phyloP scores from a whole-genome alignment of 2,888 invertebrate genomes.

The Erannis defoliaria region DNA sequence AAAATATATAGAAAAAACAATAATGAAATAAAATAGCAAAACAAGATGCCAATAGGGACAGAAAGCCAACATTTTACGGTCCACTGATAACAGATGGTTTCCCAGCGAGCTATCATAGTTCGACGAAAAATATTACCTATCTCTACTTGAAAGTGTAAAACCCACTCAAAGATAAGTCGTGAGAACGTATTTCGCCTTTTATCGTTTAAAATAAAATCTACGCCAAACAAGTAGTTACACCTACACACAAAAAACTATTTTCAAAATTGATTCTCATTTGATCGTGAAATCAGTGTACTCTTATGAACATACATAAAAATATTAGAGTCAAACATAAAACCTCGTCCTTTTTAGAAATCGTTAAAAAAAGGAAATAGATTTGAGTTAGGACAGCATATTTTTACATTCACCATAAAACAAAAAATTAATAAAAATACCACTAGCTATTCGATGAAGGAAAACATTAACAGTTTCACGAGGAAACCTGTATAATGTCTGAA shows the following conservation, averaged over 20 bases:
- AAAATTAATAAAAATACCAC: no score
- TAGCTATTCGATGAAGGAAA: no score
- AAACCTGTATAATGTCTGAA: neutral
- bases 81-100: constrained; percentile 29
- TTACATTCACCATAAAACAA: no score
- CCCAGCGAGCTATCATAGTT: constrained; percentile 19
- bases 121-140: constrained; percentile 24
- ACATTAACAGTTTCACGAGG: neutral
- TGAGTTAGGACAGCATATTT: neutral
- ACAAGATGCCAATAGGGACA: constrained; percentile 10
- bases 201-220: constrained; percentile 4
- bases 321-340: no score
- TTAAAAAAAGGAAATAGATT: constrained; percentile 4
- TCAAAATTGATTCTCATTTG: no score
- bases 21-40: constrained; percentile 15
- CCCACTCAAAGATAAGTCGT: constrained; percentile 19
- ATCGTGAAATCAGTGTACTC: no score
- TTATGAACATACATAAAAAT: no score
- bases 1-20: constrained; percentile 5
- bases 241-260: no score
- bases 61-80: constrained; percentile 17
- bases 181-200: constrained; percentile 20
- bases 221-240: no score
- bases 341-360: no score
- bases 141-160: constrained; percentile 7